Conservation (phyloP, 1,140 invertebrate genomes). For the Hirudo medicinalis region DNA sequence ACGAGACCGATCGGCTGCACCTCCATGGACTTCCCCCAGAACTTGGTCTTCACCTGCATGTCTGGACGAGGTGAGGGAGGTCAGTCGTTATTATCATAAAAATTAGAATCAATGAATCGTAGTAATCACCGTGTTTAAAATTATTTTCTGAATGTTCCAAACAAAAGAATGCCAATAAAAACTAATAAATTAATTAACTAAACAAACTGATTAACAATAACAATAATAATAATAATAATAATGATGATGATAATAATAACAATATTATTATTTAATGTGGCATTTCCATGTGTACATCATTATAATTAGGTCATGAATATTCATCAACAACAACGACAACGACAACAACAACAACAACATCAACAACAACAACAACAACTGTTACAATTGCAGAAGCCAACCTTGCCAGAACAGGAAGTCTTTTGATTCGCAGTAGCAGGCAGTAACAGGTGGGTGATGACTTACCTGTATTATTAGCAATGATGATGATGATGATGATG, state of each 20-base stretch:
- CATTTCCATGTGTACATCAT: too few relatives aligned
- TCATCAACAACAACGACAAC: not conserved
- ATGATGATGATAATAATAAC: too few relatives aligned
- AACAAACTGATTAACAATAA: too few relatives aligned
- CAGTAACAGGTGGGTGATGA: constrained; percentile 92
- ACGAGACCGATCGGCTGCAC: constrained; percentile 42
- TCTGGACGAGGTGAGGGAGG: constrained; percentile 33
- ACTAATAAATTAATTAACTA: too few relatives aligned
- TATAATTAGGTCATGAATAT: not conserved
- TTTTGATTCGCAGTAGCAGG: constrained; percentile 54
- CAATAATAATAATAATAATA: too few relatives aligned
- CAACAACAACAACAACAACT: too few relatives aligned
- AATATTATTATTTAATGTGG: too few relatives aligned
- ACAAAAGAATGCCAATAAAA: too few relatives aligned
- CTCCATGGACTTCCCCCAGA: constrained; percentile 44
- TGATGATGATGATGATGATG: not conserved
- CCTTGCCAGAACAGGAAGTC: constrained; percentile 66
- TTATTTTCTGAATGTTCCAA: too few relatives aligned
- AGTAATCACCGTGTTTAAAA: too few relatives aligned
- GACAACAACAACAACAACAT: constrained; percentile 12
- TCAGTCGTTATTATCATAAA: not conserved
- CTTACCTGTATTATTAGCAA: constrained; percentile 53
- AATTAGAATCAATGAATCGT: too few relatives aligned
- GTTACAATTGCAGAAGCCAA: too few relatives aligned
- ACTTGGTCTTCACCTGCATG: constrained; percentile 41